These are phyloP conservation scores for Ceyx melanurus DNA, from an alignment of 2,113 vertebrate genomes.

Conservation along the genomic window DNA sequence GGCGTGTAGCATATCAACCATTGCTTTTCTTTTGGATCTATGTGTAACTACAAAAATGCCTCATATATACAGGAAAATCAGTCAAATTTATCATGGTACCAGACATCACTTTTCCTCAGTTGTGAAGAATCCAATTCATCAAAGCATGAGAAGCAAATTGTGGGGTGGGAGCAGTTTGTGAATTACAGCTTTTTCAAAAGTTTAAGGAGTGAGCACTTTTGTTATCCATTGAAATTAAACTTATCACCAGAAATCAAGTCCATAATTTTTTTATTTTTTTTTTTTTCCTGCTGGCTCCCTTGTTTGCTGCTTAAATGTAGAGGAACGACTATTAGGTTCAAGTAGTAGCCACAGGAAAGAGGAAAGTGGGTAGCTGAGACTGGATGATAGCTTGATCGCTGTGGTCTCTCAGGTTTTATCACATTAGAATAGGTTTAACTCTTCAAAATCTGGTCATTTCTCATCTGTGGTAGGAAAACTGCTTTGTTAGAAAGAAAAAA, in stretches of 20 bases:
- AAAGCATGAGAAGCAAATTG: neutral
- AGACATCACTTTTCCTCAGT: neutral
- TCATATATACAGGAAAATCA: neutral
- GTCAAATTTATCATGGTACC: neutral
- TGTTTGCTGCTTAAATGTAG: slow-evolving; percentile 29
- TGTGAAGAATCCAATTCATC: neutral
- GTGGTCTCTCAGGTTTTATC: slow-evolving; percentile 58
- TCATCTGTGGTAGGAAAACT: slow-evolving; percentile 51
- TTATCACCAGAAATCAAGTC: neutral
- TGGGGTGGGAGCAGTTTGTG: neutral
- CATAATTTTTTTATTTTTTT: neutral
- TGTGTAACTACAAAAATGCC: neutral
- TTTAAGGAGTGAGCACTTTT: neutral
- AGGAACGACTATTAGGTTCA: slow-evolving; percentile 37
- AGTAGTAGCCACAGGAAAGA: slow-evolving; percentile 33
- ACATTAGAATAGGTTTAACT: slow-evolving; percentile 76
- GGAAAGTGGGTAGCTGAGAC: slow-evolving; percentile 35
- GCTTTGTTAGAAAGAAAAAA: slow-evolving; percentile 39
- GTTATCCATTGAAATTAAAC: neutral
- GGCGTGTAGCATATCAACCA: neutral
- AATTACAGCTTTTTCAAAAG: neutral
- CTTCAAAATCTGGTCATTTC: slow-evolving; percentile 63
- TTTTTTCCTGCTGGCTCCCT: neutral
- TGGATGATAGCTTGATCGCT: slow-evolving; percentile 61
- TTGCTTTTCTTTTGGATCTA: neutral